Evolutionary conservation across 2,888 invertebrate species (phyloP).

Genomic region (Pasiphila rectangulata): DNA sequence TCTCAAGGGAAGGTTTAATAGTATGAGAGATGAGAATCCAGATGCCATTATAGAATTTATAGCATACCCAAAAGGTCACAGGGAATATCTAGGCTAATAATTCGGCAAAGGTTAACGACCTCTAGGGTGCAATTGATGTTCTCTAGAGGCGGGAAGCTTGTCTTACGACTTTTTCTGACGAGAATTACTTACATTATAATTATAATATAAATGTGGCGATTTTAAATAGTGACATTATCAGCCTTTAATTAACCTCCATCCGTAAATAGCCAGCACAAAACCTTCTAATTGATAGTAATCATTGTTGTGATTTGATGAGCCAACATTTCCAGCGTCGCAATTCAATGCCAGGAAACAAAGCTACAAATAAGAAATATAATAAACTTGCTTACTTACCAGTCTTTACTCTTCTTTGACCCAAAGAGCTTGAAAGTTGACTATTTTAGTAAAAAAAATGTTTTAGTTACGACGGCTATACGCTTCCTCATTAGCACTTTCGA

Average conservation of each 20-base stretch:
- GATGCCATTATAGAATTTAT: no score
- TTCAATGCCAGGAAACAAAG: constrained; percentile 4
- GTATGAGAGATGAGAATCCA: no score
- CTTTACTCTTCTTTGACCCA: constrained; percentile 14
- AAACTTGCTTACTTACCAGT: constrained; percentile 26
- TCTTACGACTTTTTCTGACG: background rate
- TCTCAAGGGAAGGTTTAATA: no score
- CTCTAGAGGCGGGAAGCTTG: constrained; percentile 26
- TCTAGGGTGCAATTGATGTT: constrained; percentile 8
- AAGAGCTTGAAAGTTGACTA: constrained; percentile 15
- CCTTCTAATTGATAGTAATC: constrained; percentile 24
- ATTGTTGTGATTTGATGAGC: constrained; percentile 27
- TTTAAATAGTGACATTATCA: constrained; percentile 16
- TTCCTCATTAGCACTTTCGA: constrained; percentile 14
- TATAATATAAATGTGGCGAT: background rate
- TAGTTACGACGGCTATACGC: constrained; percentile 22
- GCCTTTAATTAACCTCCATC: constrained; percentile 21
- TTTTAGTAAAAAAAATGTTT: constrained; percentile 29
- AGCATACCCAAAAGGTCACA: no score
- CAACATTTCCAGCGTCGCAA: constrained; percentile 14
- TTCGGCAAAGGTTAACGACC: constrained; percentile 13
- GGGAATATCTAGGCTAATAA: background rate
- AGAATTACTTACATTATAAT: background rate
- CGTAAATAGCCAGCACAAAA: constrained; percentile 18
- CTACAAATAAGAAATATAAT: constrained; percentile 17